Evolutionary conservation across 2,888 invertebrate genomes (phyloP).

Genomic region (Microctonus brassicae): DNA sequence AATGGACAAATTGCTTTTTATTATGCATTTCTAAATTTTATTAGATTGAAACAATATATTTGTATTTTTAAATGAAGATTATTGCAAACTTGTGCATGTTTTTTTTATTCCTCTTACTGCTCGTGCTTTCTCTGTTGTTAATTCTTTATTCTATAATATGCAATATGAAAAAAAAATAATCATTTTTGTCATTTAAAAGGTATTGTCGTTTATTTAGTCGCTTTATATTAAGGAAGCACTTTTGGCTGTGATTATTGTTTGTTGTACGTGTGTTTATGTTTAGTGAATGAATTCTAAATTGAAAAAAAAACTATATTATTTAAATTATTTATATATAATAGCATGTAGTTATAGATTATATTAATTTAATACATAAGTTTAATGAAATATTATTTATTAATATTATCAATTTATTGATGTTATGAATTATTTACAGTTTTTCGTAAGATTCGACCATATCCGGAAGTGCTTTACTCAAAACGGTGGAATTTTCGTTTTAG

Average conservation of each 20-base stretch:
- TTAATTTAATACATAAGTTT: background rate
- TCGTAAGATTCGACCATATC: constrained; percentile 98
- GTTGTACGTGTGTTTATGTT: background rate
- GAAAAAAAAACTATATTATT: no score
- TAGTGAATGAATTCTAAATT: no score
- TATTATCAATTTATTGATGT: constrained; percentile 33
- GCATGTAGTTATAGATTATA: background rate
- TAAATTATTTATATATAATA: no score
- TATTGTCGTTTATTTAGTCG: no score
- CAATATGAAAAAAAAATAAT: no score
- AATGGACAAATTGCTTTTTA: background rate
- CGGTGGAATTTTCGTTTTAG: constrained; percentile 98
- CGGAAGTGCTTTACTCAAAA: constrained; percentile 99
- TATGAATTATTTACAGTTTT: constrained; percentile 87
- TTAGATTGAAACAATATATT: background rate
- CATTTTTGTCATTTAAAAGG: no score
- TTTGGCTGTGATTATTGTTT: no score
- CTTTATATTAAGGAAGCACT: no score
- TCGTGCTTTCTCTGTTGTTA: background rate
- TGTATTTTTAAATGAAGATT: background rate
- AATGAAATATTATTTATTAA: background rate
- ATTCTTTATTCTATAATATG: background rate
- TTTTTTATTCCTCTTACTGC: background rate
- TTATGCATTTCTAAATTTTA: background rate
- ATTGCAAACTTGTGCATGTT: background rate